Conservation (phyloP, 2,113 vertebrate genomes). For the Butastur rufipennis region DNA sequence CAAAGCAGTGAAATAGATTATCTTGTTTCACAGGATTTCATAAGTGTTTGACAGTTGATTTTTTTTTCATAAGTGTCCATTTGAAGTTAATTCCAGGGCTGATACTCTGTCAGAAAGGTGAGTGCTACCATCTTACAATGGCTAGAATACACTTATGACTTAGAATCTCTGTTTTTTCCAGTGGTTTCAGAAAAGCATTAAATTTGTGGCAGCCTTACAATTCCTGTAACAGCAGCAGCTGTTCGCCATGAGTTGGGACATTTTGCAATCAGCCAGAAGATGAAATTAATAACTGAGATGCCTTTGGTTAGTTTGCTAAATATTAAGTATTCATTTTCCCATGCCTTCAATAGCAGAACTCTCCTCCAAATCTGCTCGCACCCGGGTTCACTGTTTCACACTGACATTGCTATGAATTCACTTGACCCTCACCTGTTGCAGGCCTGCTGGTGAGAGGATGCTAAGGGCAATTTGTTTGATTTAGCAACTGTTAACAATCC, state of each 20-base stretch:
- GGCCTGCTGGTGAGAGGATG: not conserved
- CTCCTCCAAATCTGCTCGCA: not conserved
- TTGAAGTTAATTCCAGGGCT: not conserved
- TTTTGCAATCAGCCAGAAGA: not conserved
- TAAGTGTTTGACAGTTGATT: not conserved
- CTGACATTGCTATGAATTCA: not conserved
- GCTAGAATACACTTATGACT: not conserved
- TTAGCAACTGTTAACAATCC: not conserved
- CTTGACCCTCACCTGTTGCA: not conserved
- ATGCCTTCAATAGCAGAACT: not conserved
- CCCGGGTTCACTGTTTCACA: not conserved
- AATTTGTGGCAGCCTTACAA: not conserved
- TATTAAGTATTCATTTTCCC: not conserved
- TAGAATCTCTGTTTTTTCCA: not conserved
- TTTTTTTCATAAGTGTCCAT: not conserved
- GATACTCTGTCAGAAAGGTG: not conserved
- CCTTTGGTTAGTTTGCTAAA: not conserved
- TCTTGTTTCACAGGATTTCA: not conserved
- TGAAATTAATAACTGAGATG: not conserved
- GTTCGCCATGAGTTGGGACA: not conserved
- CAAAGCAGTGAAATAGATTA: not conserved
- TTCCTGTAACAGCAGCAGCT: not conserved
- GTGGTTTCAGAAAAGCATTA: not conserved
- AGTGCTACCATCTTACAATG: not conserved
- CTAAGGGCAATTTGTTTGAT: not conserved